A percentile compares a stretch with the other conserved stretches of the same genome.
These are phyloP conservation scores for Hippasteria phrygiana DNA, from an alignment of 53 echinoderm and acorn worm genomes.

Conservation along the genomic window DNA sequence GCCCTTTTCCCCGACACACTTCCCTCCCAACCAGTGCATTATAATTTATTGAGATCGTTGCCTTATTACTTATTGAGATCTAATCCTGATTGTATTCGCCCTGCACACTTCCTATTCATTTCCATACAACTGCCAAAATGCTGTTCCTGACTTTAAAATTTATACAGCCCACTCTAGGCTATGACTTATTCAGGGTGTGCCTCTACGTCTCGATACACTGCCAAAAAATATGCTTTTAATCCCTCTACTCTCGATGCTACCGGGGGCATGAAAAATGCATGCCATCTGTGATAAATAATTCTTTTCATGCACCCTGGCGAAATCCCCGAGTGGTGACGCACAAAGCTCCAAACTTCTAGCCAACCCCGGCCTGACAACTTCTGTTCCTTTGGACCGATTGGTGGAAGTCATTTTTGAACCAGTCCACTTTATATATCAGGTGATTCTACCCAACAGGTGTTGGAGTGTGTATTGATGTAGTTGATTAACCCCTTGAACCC, in stretches of 20 bases:
- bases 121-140: not conserved
- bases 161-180: conserved; percentile 39
- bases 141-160: conserved; percentile 15
- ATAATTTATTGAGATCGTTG: conserved; percentile 43
- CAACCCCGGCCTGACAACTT: not conserved
- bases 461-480: conserved; percentile 2
- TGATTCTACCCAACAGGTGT: not conserved
- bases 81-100: not conserved
- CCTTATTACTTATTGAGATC: conserved; percentile 53
- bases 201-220: not conserved
- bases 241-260: conserved; percentile 2
- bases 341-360: conserved; percentile 1
- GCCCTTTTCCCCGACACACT: not conserved
- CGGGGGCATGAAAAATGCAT: conserved; percentile 55
- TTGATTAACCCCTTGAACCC: no score
- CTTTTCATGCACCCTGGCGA: conserved; percentile 13
- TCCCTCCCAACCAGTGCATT: not conserved
- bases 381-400: not conserved
- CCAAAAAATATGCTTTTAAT: conserved; percentile 22
- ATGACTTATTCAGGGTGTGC: conserved; percentile 50
- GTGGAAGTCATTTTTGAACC: not conserved
- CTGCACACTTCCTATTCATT: not conserved
- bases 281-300: conserved; percentile 50
- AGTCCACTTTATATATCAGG: not conserved
- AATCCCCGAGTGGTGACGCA: not conserved